Conservation (phyloP, 2,113 vertebrate species). For the Erpornis zantholeuca region DNA sequence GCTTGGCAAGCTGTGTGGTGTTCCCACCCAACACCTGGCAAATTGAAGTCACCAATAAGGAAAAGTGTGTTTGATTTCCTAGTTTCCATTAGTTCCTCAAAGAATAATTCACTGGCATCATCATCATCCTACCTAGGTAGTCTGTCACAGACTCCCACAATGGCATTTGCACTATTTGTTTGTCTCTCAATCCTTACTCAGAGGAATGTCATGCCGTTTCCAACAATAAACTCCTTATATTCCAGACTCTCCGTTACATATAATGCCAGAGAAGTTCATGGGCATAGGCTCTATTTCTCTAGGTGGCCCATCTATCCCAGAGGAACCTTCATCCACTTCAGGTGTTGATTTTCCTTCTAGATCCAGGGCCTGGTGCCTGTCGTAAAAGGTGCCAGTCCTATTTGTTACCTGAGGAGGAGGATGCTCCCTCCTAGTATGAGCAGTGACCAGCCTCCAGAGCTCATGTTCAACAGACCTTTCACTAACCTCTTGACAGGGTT, state of each 20-base stretch:
- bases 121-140: not conserved
- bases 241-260: not conserved
- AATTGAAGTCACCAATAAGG: not conserved
- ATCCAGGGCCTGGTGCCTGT: not conserved
- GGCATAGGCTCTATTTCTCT: fast-evolving
- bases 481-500: not conserved
- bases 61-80: not conserved
- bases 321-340: not conserved
- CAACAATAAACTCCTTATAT: not conserved
- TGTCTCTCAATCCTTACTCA: not conserved
- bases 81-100: not conserved
- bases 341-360: not conserved
- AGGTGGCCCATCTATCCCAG: not conserved
- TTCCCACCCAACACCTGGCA: not conserved
- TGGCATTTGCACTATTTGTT: not conserved
- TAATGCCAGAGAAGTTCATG: not conserved
- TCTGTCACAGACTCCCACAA: not conserved
- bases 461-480: not conserved
- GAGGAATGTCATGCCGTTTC: not conserved
- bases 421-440: not conserved
- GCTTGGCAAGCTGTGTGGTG: not conserved
- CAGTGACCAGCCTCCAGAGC: not conserved
- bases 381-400: not conserved
- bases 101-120: not conserved
- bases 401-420: not conserved